Conservation (phyloP, 2,888 invertebrate genomes). For the Noctua fimbriata region DNA sequence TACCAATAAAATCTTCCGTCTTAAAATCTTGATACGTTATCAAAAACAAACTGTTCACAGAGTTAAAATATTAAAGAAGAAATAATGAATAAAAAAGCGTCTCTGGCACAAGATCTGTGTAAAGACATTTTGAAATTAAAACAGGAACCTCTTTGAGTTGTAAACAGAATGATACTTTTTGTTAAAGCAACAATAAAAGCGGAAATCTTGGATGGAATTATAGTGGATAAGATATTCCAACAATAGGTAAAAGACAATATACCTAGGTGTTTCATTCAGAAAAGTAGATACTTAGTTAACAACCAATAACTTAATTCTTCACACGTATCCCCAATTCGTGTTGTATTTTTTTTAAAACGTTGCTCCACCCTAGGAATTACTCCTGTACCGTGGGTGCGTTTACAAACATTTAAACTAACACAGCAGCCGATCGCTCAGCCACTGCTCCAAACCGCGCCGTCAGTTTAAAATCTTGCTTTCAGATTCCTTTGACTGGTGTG, state of each 20-base stretch:
- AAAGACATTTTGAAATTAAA: constrained; percentile 36
- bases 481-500: background rate
- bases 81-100: background rate
- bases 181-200: constrained; percentile 13
- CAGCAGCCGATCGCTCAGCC: no score
- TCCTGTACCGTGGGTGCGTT: no score
- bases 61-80: background rate
- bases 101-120: background rate
- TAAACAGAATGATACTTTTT: constrained; percentile 49
- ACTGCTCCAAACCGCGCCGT: no score
- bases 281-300: background rate
- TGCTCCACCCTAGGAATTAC: no score
- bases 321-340: background rate
- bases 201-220: background rate
- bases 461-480: background rate
- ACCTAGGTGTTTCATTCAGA: background rate
- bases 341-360: no score
- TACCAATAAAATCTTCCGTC: no score
- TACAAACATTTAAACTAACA: no score
- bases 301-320: background rate
- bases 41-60: background rate
- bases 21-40: background rate
- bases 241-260: background rate
- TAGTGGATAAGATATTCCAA: background rate
- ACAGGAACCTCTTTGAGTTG: constrained; percentile 25